A percentile compares a stretch with the other conserved stretches of the same genome.
These are phyloP conservation scores for Columba janthina DNA, from an alignment of 2,113 vertebrate genomes.

Conservation along the genomic window DNA sequence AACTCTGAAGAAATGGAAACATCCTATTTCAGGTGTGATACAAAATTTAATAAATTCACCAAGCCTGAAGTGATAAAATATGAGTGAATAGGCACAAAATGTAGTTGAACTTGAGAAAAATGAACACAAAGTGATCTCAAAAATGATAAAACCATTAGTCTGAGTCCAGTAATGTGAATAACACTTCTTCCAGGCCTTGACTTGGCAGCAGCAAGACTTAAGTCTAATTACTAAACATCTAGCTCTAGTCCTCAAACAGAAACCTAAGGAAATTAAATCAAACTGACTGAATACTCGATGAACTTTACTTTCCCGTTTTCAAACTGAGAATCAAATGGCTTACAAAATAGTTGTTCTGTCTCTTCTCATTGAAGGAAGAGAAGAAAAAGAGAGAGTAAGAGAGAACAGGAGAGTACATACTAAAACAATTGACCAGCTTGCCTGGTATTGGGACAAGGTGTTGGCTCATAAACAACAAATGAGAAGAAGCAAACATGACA, in stretches of 20 bases:
- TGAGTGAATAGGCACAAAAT: neutral
- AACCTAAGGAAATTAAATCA: neutral
- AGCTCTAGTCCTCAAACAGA: neutral
- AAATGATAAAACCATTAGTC: neutral
- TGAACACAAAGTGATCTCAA: neutral
- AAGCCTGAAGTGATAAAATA: neutral
- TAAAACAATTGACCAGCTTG: neutral
- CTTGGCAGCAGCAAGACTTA: neutral
- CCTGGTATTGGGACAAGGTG: neutral
- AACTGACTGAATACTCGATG: neutral
- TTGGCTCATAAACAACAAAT: neutral
- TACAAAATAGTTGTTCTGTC: neutral
- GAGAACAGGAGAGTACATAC: neutral
- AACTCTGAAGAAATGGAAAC: neutral
- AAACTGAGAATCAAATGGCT: neutral
- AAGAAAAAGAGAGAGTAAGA: neutral
- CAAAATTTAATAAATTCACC: neutral
- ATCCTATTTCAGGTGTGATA: neutral
- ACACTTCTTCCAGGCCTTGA: neutral
- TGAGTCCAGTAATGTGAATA: neutral
- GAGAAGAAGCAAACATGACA: neutral
- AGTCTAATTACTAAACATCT: neutral
- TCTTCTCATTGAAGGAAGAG: neutral
- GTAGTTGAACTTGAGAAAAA: neutral
- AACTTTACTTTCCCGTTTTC: neutral